Evolutionary conservation across 2,113 vertebrate genomes (phyloP), one percentile per base, ranked within the genome.

Genomic region (Shinisaurus crocodilurus): DNA sequence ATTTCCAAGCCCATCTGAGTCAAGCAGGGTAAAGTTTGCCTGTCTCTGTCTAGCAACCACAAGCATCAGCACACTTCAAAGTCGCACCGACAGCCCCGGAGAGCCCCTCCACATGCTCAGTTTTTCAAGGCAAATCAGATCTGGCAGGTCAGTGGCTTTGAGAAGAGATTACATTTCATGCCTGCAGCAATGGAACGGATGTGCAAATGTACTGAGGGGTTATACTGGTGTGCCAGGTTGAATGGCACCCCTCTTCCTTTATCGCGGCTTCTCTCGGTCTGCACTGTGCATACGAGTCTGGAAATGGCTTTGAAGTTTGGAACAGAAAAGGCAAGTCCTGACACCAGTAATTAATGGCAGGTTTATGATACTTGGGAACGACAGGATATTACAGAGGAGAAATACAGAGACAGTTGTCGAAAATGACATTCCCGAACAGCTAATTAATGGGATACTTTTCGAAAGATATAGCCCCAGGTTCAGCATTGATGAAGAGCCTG

Each of bases 111-210:
- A 6, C 67, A n/a, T n/a, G 60, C 43, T n/a, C 9, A 0, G 40
- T 67, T 23, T 79, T n/a, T n/a, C 57, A 10, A 37, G 45, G 57
- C 4, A 89, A 89, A 85, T 89, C 72, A 89, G 23, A 48, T 85
- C 29, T 77, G 82, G 82, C 88, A 89, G 72, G 76, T 89, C 43
- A 34, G 34, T 32, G 18, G 72, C 72, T 85, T 85, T 77, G 57
- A 85, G 57, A 67, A 50, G 72, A 29, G 75, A 63, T 84, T 88
- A 74, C 43, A 85, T 67, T 88, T 88, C 32, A 88, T 88, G 72
- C 82, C 88, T 89, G 34, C 40, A 89, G 82, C 82, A 8, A 77
- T 29, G 8, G 72, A 37, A 65, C 13, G 34, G 65, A 85, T 48
- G 45, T 48, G 43, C 72, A 50, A 77, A 67, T 69, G 48, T 63